These are phyloP conservation scores for Pycnomerus fuliginosus DNA, from an alignment of 2,888 invertebrate species.

Conservation along the genomic window DNA sequence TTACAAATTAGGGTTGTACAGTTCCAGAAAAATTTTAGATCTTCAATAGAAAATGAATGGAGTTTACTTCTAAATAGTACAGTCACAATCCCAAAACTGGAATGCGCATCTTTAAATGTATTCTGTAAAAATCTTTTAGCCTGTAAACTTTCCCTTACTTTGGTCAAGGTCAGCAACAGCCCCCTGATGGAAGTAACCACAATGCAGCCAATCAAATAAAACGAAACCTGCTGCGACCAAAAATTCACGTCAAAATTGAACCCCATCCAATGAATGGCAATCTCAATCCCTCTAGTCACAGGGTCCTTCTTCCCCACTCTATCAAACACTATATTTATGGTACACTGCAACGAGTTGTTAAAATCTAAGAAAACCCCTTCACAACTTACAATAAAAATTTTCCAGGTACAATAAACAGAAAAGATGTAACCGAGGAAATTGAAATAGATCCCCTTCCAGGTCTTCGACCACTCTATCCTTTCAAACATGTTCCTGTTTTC, in stretches of 20 bases:
- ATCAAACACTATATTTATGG: conserved; percentile 98
- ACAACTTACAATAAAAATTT: conserved; percentile 96
- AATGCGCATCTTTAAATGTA: too few species aligned
- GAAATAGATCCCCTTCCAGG: conserved; percentile 97
- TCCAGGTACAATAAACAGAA: conserved; percentile 97
- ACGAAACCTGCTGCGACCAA: conserved; percentile 99
- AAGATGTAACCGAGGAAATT: conserved; percentile 98
- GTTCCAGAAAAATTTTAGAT: too few species aligned
- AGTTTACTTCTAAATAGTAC: too few species aligned
- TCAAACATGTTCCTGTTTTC: conserved; percentile 91
- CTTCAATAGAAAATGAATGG: too few species aligned
- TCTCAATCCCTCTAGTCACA: conserved; percentile 93
- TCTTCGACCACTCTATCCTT: conserved; percentile 90
- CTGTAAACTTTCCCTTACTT: too few species aligned
- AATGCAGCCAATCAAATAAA: conserved; percentile 94
- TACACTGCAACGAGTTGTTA: conserved; percentile 79
- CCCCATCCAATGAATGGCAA: conserved; percentile 95
- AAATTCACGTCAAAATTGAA: conserved; percentile 95
- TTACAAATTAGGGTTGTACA: too few species aligned
- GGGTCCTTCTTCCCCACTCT: conserved; percentile 98
- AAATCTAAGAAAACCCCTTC: too few species aligned
- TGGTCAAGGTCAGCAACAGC: conserved; percentile 91
- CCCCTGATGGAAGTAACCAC: conserved; percentile 97
- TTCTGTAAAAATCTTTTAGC: too few species aligned
- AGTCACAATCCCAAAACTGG: too few species aligned